A percentile compares a stretch with the other conserved stretches of the same genome.
Evolutionary conservation across 1,140 invertebrate species (phyloP).

Genomic region (Drosophila arawakana): DNA sequence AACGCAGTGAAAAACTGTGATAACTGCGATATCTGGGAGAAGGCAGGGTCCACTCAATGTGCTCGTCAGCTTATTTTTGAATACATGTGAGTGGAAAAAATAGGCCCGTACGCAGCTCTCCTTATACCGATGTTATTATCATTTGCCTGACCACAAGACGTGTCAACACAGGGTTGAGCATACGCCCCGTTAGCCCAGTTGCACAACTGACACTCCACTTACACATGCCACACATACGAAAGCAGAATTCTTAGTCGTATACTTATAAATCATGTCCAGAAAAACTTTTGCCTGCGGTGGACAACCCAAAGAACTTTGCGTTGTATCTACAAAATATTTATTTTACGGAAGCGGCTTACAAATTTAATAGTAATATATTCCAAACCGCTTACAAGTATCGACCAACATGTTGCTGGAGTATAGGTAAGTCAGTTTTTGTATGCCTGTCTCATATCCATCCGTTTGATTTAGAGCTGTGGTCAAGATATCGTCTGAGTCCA

Average conservation of each 20-base stretch:
- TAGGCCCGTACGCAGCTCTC: constrained; percentile 32
- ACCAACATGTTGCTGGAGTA: constrained; percentile 18
- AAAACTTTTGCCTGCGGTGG: constrained; percentile 50
- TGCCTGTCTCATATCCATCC: neutral
- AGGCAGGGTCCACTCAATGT: constrained; percentile 12
- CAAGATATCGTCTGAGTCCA: constrained; percentile 24
- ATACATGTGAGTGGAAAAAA: constrained; percentile 45
- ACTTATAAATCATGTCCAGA: constrained; percentile 62
- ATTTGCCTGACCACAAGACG: constrained; percentile 73
- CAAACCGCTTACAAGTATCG: constrained; percentile 66
- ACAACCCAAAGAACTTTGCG: constrained; percentile 45
- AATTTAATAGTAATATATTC: constrained; percentile 55
- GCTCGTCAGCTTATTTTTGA: constrained; percentile 42
- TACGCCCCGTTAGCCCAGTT: constrained; percentile 36
- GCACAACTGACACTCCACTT: constrained; percentile 24
- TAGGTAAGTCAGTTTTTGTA: constrained; percentile 19
- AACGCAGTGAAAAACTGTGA: constrained; percentile 43
- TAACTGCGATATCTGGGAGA: constrained; percentile 42
- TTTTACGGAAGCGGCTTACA: constrained; percentile 63
- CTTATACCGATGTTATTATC: constrained; percentile 61
- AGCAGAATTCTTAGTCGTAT: constrained; percentile 21
- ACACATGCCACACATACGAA: constrained; percentile 12
- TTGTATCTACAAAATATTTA: constrained; percentile 42
- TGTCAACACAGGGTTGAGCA: constrained; percentile 64
- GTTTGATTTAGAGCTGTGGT: constrained; percentile 15